Evolutionary conservation across 2,797 vertebrate genomes (phyloP).

Genomic region (Amniataba percoides): DNA sequence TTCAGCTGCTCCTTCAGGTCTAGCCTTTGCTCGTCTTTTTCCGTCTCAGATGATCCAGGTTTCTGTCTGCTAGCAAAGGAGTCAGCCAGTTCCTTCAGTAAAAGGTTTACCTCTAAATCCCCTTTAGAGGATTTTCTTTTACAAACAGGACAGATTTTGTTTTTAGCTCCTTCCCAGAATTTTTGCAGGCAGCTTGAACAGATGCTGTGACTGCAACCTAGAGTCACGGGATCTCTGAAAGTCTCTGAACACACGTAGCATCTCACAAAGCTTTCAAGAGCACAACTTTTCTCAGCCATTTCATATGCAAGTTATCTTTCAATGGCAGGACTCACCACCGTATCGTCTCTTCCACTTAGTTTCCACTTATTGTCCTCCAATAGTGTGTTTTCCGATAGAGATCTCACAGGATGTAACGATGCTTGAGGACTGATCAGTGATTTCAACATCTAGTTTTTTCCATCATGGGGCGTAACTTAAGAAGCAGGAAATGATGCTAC

Average conservation of each 20-base stretch:
- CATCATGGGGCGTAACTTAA: too few species aligned
- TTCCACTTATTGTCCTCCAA: too few species aligned
- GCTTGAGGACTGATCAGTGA: too few species aligned
- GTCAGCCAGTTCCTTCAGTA: constrained; percentile 35
- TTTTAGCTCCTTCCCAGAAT: constrained; percentile 71
- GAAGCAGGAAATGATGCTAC: too few species aligned
- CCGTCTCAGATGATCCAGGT: fast-evolving
- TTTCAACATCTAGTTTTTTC: too few species aligned
- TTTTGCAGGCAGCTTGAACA: constrained; percentile 80
- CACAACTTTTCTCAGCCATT: constrained; percentile 23
- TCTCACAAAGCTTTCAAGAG: background rate
- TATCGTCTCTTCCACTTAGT: too few species aligned
- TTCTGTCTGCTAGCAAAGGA: constrained; percentile 15
- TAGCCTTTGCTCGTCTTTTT: constrained; percentile 27
- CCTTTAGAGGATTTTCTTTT: constrained; percentile 16
- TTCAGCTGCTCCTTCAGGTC: constrained; percentile 26
- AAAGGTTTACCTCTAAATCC: fast-evolving
- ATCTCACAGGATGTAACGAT: too few species aligned
- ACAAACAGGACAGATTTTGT: constrained; percentile 51
- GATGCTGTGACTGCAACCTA: constrained; percentile 86
- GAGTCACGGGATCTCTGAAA: constrained; percentile 83
- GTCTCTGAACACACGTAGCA: constrained; percentile 85
- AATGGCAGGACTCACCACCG: background rate
- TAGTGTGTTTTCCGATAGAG: too few species aligned
- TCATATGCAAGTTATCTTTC: background rate